phyloP scores from a whole-genome alignment of 2,113 vertebrate genomes.

The Sebastes schlegelii region DNA sequence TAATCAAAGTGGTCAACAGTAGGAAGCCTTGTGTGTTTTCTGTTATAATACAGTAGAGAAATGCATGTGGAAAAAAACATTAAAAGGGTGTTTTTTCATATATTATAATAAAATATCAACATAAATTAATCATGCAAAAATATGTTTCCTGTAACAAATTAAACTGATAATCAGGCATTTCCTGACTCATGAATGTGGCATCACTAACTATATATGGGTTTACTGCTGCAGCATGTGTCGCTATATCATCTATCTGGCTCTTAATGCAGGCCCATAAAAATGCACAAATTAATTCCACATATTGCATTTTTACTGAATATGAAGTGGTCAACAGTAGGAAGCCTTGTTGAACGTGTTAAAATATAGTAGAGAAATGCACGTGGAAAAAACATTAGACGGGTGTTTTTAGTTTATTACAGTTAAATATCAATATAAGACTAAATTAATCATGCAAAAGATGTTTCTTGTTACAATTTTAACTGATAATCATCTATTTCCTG shows the following conservation, averaged over 20 bases:
- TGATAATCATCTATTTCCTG: not conserved
- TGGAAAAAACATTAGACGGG: too few species aligned
- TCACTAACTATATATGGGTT: not conserved
- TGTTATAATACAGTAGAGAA: not conserved
- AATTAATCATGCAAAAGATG: not conserved
- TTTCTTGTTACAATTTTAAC: not conserved
- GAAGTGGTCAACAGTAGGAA: too few species aligned
- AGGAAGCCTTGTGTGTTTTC: not conserved
- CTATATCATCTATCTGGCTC: constrained; percentile 14
- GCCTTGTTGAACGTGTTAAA: too few species aligned
- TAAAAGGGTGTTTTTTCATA: too few species aligned
- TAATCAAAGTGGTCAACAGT: too few species aligned
- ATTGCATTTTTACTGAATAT: not conserved
- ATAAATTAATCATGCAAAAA: not conserved
- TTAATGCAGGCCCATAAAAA: not conserved
- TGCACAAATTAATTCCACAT: not conserved
- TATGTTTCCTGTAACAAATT: accelerated
- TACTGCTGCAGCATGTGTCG: not conserved
- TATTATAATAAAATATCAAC: not conserved
- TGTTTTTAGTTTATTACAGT: not conserved
- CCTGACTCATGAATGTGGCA: not conserved
- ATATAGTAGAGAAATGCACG: too few species aligned
- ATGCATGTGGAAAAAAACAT: too few species aligned
- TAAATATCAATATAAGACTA: not conserved
- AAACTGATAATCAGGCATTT: not conserved